phyloP scores from a whole-genome alignment of 2,797 vertebrate genomes.

The Sylvia borin region DNA sequence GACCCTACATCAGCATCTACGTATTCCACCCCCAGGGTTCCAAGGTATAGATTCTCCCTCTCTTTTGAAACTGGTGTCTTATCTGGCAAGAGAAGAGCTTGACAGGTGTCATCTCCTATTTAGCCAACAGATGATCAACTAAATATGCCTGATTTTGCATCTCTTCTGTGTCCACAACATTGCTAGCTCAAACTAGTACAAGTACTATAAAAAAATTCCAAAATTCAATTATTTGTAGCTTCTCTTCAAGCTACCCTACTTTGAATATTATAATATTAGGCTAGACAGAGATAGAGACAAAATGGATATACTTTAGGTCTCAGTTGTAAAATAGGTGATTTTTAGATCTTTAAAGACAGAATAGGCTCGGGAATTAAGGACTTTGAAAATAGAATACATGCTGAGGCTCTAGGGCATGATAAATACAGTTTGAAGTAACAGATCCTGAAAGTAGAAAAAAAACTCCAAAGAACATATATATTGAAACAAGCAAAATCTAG shows the following conservation, averaged over 20 bases:
- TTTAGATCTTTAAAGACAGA: too few species aligned
- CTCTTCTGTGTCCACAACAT: background rate
- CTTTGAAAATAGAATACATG: background rate
- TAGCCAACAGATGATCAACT: background rate
- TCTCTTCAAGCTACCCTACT: background rate
- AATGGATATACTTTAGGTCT: background rate
- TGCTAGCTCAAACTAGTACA: background rate
- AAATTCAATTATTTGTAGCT: background rate
- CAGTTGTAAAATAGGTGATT: too few species aligned
- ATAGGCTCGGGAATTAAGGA: background rate
- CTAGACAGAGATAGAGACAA: background rate
- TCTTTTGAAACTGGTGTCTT: background rate
- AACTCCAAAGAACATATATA: rapidly evolving
- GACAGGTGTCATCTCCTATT: background rate
- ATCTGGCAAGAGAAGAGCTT: background rate
- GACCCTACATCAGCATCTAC: background rate
- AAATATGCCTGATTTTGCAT: background rate
- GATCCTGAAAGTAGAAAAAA: background rate
- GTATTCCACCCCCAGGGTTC: background rate
- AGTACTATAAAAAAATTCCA: background rate
- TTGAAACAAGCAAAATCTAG: background rate
- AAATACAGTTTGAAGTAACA: background rate
- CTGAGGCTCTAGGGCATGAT: background rate
- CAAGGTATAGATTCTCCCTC: background rate
- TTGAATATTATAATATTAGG: background rate